Evolutionary conservation across 2,797 vertebrate species (phyloP), one percentile per base, ranked within the genome.

Genomic region (Acomys russatus): DNA sequence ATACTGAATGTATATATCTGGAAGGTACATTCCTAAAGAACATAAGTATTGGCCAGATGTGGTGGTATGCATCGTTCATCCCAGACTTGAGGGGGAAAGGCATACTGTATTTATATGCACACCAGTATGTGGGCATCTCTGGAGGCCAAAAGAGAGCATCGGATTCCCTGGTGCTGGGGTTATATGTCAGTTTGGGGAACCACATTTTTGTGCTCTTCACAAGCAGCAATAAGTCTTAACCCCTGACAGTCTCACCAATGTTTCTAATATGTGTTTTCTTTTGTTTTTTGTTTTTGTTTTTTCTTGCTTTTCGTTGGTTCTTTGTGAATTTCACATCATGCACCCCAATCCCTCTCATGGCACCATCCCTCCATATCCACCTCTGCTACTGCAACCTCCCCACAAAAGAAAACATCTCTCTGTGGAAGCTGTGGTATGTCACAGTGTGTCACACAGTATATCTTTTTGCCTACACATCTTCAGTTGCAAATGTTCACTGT

Each of bases 21-120:
- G 59, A 78, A 94, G 28, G 20, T 33, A 79, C 8, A 56, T 89
- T 88, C 28, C 33, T 94, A 61, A 94, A 61, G 64, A 14, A 90
- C 66, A 35, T 1, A 23, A 74, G 0, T 59, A 7, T 35, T 54
- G 9, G 61, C 30, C 20, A 51, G 22, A n/a, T 61, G 22, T 17
- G 14, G 38, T 15, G 2, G 30, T 56, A 14, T 14, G 30, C 14
- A 3, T 4, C 66, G 35, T 7, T 56, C 33, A 90, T 54, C 12
- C 59, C 2, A 9, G 59, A 20, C 49, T 18, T 14, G 30, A 17
- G 44, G 9, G 38, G 44, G 9, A 66, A 59, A 44, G 44, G 44
- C 44, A 44, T 44, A 44, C 14, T 90, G 66, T 68, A 28, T 33
- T 1, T 51, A 14, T 54, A 54, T 54, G 28, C 7, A 78, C 49